Conservation (phyloP, 2,113 vertebrate genomes). For the Seriola aureovittata region DNA sequence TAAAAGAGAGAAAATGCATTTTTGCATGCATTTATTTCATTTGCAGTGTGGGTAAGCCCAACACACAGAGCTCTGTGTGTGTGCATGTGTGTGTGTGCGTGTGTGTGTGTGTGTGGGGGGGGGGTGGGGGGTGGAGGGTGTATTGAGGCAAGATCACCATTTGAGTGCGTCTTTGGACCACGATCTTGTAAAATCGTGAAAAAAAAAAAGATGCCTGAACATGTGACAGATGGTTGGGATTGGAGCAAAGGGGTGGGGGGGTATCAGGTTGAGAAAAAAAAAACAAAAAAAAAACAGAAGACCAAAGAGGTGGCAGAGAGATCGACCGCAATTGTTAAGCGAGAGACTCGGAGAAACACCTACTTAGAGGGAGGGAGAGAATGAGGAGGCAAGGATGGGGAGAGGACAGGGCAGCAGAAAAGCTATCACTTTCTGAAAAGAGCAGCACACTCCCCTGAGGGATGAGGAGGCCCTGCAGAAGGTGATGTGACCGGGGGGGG, state of each 20-base stretch:
- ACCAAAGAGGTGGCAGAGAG: background rate
- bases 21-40: background rate
- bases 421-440: constrained; percentile 82
- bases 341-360: constrained; percentile 25
- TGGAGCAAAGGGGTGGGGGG: background rate
- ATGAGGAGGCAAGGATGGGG: background rate
- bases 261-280: background rate
- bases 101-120: background rate
- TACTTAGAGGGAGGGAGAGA: constrained; percentile 1
- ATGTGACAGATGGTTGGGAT: background rate
- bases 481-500: constrained; percentile 72
- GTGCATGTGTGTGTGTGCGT: background rate
- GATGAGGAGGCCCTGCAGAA: constrained; percentile 71
- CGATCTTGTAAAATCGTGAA: background rate
- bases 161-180: background rate
- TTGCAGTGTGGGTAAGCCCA: background rate
- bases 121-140: background rate
- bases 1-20: background rate
- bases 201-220: background rate
- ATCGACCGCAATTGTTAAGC: background rate
- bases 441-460: constrained; percentile 77
- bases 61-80: background rate
- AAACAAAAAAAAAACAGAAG: too few species aligned
- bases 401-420: constrained; percentile 44
- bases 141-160: background rate